These are phyloP conservation scores for Aphaenogaster rudis DNA, from an alignment of 1,140 invertebrate species.

Conservation along the genomic window DNA sequence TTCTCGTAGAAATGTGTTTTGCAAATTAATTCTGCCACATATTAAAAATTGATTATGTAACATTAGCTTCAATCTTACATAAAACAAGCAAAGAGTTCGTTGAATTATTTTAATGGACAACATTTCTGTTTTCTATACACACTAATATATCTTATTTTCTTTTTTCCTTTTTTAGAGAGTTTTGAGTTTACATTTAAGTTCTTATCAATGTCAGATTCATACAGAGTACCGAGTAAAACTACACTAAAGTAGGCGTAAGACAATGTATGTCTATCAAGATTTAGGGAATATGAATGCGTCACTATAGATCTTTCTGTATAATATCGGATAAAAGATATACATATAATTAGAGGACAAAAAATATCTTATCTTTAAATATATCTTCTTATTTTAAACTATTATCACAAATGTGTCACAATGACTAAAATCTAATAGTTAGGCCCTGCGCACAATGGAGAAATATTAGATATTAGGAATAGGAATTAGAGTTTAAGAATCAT, in stretches of 20 bases:
- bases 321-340: neutral
- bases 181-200: neutral
- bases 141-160: neutral
- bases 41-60: neutral
- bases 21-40: slow-evolving; percentile 3
- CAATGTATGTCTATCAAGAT: neutral
- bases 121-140: neutral
- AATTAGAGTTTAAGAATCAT: no score
- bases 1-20: slow-evolving; percentile 6
- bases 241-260: neutral
- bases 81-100: neutral
- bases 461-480: no score
- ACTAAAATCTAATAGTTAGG: neutral
- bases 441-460: no score
- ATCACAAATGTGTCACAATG: neutral
- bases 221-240: neutral
- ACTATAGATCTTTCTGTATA: neutral
- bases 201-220: neutral
- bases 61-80: neutral
- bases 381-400: neutral
- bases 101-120: neutral
- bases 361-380: neutral
- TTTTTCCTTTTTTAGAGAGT: neutral
- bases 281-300: neutral
- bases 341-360: neutral